Evolutionary conservation across 2,888 invertebrate species (phyloP).

Genomic region (Agonopterix alstromeriana): DNA sequence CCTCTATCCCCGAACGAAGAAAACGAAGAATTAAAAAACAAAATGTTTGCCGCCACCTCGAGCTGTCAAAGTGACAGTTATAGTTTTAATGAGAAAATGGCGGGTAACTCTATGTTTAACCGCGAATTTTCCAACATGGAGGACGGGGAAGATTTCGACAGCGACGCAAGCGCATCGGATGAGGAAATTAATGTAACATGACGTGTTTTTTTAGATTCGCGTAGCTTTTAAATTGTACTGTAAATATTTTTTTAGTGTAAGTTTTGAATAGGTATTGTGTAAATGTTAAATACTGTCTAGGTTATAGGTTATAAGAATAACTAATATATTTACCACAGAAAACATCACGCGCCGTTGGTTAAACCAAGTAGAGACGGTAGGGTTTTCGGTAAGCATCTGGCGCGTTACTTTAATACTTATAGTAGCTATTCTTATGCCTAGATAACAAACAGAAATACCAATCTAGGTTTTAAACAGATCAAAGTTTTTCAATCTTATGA

Average conservation of each 20-base stretch:
- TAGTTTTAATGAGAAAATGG: slow-evolving; percentile 61
- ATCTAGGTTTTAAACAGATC: too few species aligned
- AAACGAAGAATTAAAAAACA: slow-evolving; percentile 43
- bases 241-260: not conserved
- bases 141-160: slow-evolving; percentile 64
- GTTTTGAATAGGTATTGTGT: too few species aligned
- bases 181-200: slow-evolving; percentile 94
- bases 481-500: too few species aligned
- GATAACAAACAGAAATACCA: too few species aligned
- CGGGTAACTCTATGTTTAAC: slow-evolving; percentile 33
- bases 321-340: too few species aligned
- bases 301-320: too few species aligned
- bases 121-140: slow-evolving; percentile 57
- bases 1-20: slow-evolving; percentile 73
- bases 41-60: slow-evolving; percentile 50
- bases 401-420: too few species aligned
- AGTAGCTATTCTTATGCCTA: too few species aligned
- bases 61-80: slow-evolving; percentile 39
- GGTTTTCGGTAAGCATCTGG: too few species aligned
- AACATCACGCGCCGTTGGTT: too few species aligned
- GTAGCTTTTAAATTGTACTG: not conserved
- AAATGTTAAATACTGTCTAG: too few species aligned
- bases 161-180: slow-evolving; percentile 82
- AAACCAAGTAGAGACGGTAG: too few species aligned
- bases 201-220: slow-evolving; percentile 63